Evolutionary conservation across 30 jellyfish, hydroid and myxozoan genomes (phyloP), one percentile per base, ranked within the genome.

Genomic region (Nemopilema nomurai): DNA sequence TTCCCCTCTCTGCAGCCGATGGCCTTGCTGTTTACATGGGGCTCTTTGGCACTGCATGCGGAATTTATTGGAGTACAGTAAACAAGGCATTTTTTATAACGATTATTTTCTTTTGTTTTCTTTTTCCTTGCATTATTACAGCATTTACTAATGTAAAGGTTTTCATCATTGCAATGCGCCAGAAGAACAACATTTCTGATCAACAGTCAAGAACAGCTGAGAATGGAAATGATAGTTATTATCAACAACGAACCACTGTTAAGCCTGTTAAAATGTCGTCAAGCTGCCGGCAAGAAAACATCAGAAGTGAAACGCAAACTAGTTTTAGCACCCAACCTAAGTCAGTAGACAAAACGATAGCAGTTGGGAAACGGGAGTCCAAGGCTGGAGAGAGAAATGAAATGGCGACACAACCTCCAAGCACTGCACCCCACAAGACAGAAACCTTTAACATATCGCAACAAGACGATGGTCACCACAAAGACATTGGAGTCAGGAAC

Each of bases 111-210:
- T n/a, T 82, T 20, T 66, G 29, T 9, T 49, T 51, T 21, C 29
- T 82, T 0, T 16, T 82, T 0, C 91, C 91, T 0, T 51, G 69
- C 25, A 71, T 28, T 16, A 50, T 70, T 1, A 70, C 57, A 32
- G 78, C 74, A 3, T 31, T 70, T 18, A 82, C 91, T 0, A 82
- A 82, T 26, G 16, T 82, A 68, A 69, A 62, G 32, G 91, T 82
- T 0, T 82, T 67, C 69, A n/a, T 57, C 0, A 62, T 74, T 9
- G 91, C 91, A 23, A 69, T 78, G n/a, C 16, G 31, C 8, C 91
- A 82, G 51, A 62, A 51, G 21, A 69, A 69, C 23, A 8, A 26
- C 0, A 82, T 82, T 8, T 27, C 21, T 6, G 29, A 26, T 20
- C 84, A 69, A 28, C 19, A 19, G 16, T 22, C 27, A 24, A 1